Evolutionary conservation across 2,113 vertebrate genomes (phyloP), one percentile per base, ranked within the genome.

Genomic region (Pipa parva): DNA sequence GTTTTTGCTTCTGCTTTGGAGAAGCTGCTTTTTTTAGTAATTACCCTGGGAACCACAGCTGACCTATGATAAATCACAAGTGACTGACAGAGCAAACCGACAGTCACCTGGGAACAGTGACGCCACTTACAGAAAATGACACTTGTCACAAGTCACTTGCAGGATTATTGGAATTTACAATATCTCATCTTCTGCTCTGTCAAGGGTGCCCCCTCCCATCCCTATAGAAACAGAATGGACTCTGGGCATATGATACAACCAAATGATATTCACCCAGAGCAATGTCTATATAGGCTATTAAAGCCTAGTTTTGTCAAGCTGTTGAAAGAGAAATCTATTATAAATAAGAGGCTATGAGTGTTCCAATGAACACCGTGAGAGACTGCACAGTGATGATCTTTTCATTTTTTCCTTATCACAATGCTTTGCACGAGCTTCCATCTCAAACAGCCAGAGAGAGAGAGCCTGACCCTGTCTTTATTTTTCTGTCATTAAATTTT

Each of bases 331-430:
- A 13, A 42, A 15, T 42, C n/a, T 1, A n/a, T 42, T 42, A n/a
- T 6, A 42, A 42, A 18, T 31, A 31, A 31, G 29, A 31, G 29
- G 29, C 10, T 6, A 31, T 31, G 10, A 31, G 29, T 31, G 5
- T 13, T 13, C 15, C 39, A 13, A n/a, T 17, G n/a, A 42, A 42
- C 2, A n/a, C 9, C 39, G 15, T 7, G 39, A 3, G 12, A 42
- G 8, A 42, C 39, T 52, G 50, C 25, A 52, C 50, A 52, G 50
- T 26, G 50, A 26, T 52, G 22, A 52, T 52, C 25, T 52, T 52
- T 26, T 52, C 61, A 48, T 63, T 63, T 24, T 63, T 51, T 48
- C 51, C 26, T 63, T 63, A 50, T 46, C 60, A 63, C 50, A 8
- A 29, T 18, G 17, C 11, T 56, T 55, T 64, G 63, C 63, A 64